A percentile compares a stretch with the other conserved stretches of the same genome.
Conservation (phyloP, 2,797 vertebrate genomes). For the Gymnopithys bicolor region DNA sequence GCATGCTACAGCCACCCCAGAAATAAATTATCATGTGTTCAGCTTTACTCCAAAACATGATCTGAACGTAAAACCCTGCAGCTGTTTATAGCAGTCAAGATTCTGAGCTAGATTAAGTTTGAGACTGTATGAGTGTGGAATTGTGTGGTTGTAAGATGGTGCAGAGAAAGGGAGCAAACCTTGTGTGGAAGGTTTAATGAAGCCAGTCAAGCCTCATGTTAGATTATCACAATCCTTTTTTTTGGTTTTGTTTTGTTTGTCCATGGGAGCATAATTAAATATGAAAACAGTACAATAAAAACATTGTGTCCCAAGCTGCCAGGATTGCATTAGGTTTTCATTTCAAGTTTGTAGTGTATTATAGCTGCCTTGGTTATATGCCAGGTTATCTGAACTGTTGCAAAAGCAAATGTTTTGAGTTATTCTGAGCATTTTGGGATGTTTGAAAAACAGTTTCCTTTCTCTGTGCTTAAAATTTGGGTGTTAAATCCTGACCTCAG, state of each 20-base stretch:
- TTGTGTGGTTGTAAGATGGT: background rate
- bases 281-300: conserved; percentile 10
- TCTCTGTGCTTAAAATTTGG: background rate
- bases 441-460: background rate
- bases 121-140: background rate
- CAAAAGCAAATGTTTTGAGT: conserved; percentile 13
- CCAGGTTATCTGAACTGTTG: conserved; percentile 25
- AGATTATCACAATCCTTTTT: background rate
- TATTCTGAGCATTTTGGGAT: background rate
- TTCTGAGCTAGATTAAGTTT: background rate
- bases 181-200: background rate
- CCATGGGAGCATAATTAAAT: background rate
- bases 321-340: background rate
- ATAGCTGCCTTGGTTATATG: conserved; percentile 19
- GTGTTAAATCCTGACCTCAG: background rate
- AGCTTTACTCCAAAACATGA: background rate
- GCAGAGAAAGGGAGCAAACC: background rate
- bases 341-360: conserved; percentile 23
- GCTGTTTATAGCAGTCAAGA: background rate
- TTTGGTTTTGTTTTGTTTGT: background rate
- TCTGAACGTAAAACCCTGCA: background rate
- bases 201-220: background rate
- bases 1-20: background rate
- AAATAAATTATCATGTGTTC: conserved; percentile 1
- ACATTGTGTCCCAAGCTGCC: background rate